These are phyloP conservation scores for Centropyge bicolor DNA, from an alignment of 2,797 vertebrate species.

Conservation along the genomic window DNA sequence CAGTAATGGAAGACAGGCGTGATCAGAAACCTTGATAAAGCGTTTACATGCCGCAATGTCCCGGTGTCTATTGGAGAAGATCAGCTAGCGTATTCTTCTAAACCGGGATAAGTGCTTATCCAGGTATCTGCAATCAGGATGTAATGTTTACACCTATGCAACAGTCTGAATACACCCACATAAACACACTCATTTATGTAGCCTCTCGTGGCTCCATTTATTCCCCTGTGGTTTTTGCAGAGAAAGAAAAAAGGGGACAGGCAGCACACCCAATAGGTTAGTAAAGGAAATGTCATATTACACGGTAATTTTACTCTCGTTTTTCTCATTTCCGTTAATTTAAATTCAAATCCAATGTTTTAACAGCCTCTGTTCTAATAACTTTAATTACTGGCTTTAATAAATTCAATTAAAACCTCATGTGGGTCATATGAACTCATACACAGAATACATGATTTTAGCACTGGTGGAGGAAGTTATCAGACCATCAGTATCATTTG, in stretches of 20 bases:
- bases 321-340: neutral
- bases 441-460: neutral
- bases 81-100: neutral
- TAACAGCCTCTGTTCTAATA: neutral
- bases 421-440: neutral
- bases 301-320: neutral
- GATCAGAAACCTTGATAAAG: neutral
- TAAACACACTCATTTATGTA: neutral
- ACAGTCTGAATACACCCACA: neutral
- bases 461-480: neutral
- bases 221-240: neutral
- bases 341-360: neutral
- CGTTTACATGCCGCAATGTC: neutral
- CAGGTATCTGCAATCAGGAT: neutral
- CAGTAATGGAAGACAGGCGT: slow-evolving; percentile 11
- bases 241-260: no score
- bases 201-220: neutral
- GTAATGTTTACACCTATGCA: neutral
- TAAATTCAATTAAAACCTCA: neutral
- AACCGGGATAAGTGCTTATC: neutral
- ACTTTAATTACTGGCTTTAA: neutral
- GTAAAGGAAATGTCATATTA: neutral
- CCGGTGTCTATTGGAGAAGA: no score
- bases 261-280: neutral
- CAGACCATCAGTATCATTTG: neutral